Evolutionary conservation across 2,888 invertebrate genomes (phyloP).

Genomic region (Athalia circularis): DNA sequence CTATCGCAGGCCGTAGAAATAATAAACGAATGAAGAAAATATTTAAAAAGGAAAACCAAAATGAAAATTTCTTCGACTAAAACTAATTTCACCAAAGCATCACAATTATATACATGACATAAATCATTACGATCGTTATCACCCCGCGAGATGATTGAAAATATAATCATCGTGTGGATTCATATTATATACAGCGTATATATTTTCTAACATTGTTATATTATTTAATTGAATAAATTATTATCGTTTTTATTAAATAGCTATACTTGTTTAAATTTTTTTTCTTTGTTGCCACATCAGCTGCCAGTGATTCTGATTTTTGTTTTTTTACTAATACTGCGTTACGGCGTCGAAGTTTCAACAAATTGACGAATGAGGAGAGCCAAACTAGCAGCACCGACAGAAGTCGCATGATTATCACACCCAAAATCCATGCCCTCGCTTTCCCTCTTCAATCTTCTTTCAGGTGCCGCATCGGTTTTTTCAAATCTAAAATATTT

Average conservation of each 20-base stretch:
- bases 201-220: slow-evolving; percentile 41
- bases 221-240: slow-evolving; percentile 45
- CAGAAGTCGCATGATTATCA: slow-evolving; percentile 73
- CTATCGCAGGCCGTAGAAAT: slow-evolving; percentile 65
- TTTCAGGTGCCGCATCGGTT: not conserved
- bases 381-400: slow-evolving; percentile 71
- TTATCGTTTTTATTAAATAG: slow-evolving; percentile 44
- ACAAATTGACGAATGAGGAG: slow-evolving; percentile 64
- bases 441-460: slow-evolving; percentile 58
- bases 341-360: slow-evolving; percentile 54
- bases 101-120: slow-evolving; percentile 30
- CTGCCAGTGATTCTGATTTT: not conserved
- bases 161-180: not conserved
- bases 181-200: not conserved
- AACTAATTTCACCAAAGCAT: slow-evolving; percentile 38
- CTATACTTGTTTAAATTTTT: not conserved
- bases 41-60: not conserved
- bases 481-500: slow-evolving; percentile 44
- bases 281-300: not conserved
- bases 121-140: not conserved
- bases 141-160: not conserved
- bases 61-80: not conserved
- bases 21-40: not conserved
- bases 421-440: slow-evolving; percentile 70
- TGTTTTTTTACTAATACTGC: too few species aligned